Evolutionary conservation across 2,888 invertebrate genomes (phyloP).

Genomic region (Stegophylla sp.): DNA sequence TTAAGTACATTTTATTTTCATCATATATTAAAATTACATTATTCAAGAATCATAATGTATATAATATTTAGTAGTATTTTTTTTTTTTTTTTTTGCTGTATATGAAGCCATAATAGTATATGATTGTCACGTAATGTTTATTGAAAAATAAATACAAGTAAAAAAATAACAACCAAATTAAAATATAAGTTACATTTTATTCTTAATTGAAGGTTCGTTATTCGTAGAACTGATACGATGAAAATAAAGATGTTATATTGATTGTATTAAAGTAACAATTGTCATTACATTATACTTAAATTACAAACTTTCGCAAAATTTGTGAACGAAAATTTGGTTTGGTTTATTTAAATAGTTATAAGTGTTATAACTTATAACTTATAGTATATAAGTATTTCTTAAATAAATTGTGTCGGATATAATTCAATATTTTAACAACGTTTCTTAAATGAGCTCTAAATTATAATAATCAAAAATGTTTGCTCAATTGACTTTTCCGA

Average conservation of each 20-base stretch:
- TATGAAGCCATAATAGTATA: too few relatives aligned
- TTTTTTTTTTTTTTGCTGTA: too few relatives aligned
- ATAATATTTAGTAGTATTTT: neutral
- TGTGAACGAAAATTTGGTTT: neutral
- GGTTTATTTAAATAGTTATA: neutral
- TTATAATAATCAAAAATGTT: too few relatives aligned
- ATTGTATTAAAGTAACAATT: neutral
- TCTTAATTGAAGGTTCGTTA: neutral
- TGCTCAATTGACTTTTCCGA: too few relatives aligned
- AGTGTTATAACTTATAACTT: neutral
- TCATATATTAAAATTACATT: constrained; percentile 11
- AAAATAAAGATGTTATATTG: neutral
- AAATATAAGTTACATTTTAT: neutral
- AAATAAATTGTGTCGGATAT: neutral
- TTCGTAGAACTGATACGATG: neutral
- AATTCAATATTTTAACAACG: neutral
- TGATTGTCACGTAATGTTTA: too few relatives aligned
- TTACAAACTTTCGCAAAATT: neutral
- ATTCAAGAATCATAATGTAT: neutral
- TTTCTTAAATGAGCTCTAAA: too few relatives aligned
- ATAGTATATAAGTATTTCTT: neutral
- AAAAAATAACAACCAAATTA: too few relatives aligned
- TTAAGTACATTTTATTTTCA: constrained; percentile 19
- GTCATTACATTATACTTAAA: neutral
- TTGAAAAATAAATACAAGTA: too few relatives aligned